These are phyloP conservation scores for Nycteola revayana DNA, from an alignment of 2,888 invertebrate species.

Conservation along the genomic window DNA sequence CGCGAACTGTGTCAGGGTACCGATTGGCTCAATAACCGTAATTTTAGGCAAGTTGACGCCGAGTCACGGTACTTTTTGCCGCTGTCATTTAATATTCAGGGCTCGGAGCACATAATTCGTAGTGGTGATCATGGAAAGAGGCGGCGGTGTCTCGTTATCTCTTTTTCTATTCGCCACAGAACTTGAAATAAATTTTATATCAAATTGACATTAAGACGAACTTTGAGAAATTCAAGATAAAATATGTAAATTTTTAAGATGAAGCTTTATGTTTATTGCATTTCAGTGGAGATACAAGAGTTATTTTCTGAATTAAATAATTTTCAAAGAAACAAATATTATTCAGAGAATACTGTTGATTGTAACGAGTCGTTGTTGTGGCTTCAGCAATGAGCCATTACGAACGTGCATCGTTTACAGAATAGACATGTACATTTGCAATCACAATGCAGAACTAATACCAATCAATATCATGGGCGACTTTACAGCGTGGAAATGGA, in stretches of 20 bases:
- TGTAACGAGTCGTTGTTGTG: too few species aligned
- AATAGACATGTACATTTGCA: too few species aligned
- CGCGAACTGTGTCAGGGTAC: conserved; percentile 39
- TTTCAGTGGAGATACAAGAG: conserved; percentile 29
- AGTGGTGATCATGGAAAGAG: conserved; percentile 62
- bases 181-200: conserved; percentile 53
- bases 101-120: conserved; percentile 67
- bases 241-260: conserved; percentile 39
- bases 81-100: conserved; percentile 65
- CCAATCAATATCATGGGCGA: too few species aligned
- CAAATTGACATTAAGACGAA: conserved; percentile 52
- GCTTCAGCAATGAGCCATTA: too few species aligned
- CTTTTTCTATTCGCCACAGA: conserved; percentile 62
- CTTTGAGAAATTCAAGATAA: conserved; percentile 39
- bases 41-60: conserved; percentile 59
- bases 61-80: conserved; percentile 50
- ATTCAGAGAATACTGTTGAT: too few species aligned
- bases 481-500: too few species aligned
- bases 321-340: too few species aligned
- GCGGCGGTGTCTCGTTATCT: conserved; percentile 61
- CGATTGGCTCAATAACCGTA: conserved; percentile 64
- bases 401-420: too few species aligned
- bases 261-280: conserved; percentile 35
- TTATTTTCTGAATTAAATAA: too few species aligned
- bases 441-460: too few species aligned